Percentiles rank a stretch among this genome's conserved stretches.
Evolutionary conservation across 2,797 vertebrate genomes (phyloP).

Genomic region (Anguilla megastoma): DNA sequence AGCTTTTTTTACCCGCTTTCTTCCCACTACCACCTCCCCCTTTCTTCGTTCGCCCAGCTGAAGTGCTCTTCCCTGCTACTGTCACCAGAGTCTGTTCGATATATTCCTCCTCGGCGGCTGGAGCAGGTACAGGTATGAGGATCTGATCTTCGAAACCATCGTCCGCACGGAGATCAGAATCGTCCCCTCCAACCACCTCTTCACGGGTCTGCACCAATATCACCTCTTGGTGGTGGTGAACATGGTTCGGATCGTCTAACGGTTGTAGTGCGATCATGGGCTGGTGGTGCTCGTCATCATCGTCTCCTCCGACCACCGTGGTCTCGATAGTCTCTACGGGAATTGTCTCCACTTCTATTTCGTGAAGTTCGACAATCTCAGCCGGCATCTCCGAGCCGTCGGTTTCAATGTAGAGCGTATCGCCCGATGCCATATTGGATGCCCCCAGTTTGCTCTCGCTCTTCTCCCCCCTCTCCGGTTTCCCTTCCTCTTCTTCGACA

Average conservation of each 20-base stretch:
- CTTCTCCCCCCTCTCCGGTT: constrained; percentile 60
- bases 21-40: constrained; percentile 84
- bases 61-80: constrained; percentile 88
- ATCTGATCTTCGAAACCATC: constrained; percentile 96
- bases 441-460: constrained; percentile 62
- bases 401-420: constrained; percentile 93
- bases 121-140: constrained; percentile 92
- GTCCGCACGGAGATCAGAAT: constrained; percentile 87
- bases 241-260: constrained; percentile 86
- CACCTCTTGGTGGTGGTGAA: constrained; percentile 93
- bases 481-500: constrained; percentile 82
- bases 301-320: constrained; percentile 87
- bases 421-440: constrained; percentile 90
- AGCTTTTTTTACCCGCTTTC: constrained; percentile 92
- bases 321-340: constrained; percentile 92
- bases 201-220: constrained; percentile 96
- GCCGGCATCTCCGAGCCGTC: constrained; percentile 96
- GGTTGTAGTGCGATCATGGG: constrained; percentile 98
- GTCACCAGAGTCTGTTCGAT: constrained; percentile 97
- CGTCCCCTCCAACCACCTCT: constrained; percentile 95
- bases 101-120: constrained; percentile 91
- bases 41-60: constrained; percentile 83
- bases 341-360: constrained; percentile 94
- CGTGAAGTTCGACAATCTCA: constrained; percentile 94
- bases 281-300: constrained; percentile 87